Evolutionary conservation across 2,113 vertebrate species (phyloP), one percentile per base, ranked within the genome.

Genomic region (Sphaerodactylus townsendi): DNA sequence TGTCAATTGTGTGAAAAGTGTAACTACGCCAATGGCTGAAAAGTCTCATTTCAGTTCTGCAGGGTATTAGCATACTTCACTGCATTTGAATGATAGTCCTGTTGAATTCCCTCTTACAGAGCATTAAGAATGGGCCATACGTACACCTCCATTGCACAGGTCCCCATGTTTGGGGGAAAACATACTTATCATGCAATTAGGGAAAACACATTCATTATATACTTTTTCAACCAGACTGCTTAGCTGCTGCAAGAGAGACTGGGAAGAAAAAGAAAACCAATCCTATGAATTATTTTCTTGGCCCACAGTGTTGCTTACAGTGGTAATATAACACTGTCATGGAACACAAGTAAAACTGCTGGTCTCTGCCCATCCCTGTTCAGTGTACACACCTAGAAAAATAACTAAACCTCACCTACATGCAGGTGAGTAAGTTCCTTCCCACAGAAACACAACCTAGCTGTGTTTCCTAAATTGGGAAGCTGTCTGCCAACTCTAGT

Each of bases 401-500:
- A 78, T 50, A 74, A 79, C 44, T 48, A 62, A 59, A 50, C 86
- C 82, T 79, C 68, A 48, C 46, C 80, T 73, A 68, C 37, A 37
- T 13, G 19, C 70, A 56, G n/a, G 64, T 84, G 77, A 80, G 77
- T 70, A 79, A 48, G 68, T 35, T 69, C 71, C 86, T 53, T 68
- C 71, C 65, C 82, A 69, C 21, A 23, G 53, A 65, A 41, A 5
- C 41, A 21, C 44, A 65, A 65, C 65, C 44, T 80, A 62, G 25
- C 81, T 64, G 15, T 73, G n/a, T 35, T 72, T 86, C 80, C 74
- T 50, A 82, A 86, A 71, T 48, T 79, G 83, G 53, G 1, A 79
- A 79, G 68, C 21, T 71, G 50, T 77, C 76, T 79, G 77, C 68
- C 68, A 85, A 37, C 33, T 85, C 53, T 48, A 79, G 21, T 35